Evolutionary conservation across 2,797 vertebrate species (phyloP).

Genomic region (Sebastes itinus): DNA sequence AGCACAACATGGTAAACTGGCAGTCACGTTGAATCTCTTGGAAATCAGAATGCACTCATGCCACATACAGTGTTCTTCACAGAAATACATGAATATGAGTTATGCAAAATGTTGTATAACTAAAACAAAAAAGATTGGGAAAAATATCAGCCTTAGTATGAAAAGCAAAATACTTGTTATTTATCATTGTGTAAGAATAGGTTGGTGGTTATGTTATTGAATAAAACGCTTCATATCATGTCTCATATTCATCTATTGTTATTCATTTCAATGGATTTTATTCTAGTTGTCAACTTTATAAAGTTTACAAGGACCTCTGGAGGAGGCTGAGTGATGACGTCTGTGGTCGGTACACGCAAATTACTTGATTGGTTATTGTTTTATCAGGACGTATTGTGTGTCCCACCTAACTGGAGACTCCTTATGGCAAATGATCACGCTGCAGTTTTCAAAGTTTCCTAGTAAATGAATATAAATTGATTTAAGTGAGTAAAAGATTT

Average conservation of each 20-base stretch:
- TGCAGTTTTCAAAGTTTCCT: neutral
- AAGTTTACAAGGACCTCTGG: conserved; percentile 13
- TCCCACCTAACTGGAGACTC: neutral
- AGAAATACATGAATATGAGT: neutral
- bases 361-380: conserved; percentile 64
- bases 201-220: neutral
- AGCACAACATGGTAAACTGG: neutral
- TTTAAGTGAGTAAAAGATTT: neutral
- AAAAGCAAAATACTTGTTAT: neutral
- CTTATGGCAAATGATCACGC: neutral
- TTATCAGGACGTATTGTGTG: conserved; percentile 21
- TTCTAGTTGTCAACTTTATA: conserved; percentile 11
- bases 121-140: neutral
- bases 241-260: conserved; percentile 36
- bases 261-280: conserved; percentile 6
- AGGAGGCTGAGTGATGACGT: conserved; percentile 27
- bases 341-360: conserved; percentile 12
- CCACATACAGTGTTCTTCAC: neutral
- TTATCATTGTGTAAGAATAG: neutral
- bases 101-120: neutral
- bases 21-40: neutral
- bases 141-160: neutral
- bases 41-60: neutral
- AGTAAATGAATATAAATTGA: neutral
- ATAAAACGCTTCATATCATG: neutral